Percentiles rank a stretch among this genome's conserved stretches.
phyloP scores from a whole-genome alignment of 2,888 invertebrate species.

The Phasia obesa region DNA sequence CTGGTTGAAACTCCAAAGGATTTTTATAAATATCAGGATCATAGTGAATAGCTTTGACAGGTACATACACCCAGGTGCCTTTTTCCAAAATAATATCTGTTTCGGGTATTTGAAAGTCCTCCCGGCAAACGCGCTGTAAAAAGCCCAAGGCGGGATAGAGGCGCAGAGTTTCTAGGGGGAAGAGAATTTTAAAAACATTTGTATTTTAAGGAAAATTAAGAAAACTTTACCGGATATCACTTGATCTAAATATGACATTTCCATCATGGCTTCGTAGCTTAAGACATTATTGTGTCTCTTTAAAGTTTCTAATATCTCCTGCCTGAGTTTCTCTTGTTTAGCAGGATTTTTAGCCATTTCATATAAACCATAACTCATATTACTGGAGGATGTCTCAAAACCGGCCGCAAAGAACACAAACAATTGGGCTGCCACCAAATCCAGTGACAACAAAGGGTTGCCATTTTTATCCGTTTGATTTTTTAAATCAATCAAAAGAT shows the following conservation, averaged over 20 bases:
- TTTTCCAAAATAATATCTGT: conserved; percentile 77
- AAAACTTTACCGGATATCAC: conserved; percentile 82
- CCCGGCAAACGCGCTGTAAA: conserved; percentile 78
- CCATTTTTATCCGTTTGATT: conserved; percentile 67
- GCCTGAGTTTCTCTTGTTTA: conserved; percentile 82
- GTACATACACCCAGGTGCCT: conserved; percentile 78
- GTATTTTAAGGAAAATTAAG: too few species aligned
- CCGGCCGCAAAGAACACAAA: conserved; percentile 84
- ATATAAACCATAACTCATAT: conserved; percentile 83
- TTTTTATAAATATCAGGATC: conserved; percentile 82
- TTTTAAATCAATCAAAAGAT: conserved; percentile 75
- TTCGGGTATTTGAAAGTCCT: conserved; percentile 78
- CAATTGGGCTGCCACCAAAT: conserved; percentile 84
- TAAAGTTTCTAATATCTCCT: conserved; percentile 81
- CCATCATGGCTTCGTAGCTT: conserved; percentile 82
- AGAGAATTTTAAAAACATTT: too few species aligned
- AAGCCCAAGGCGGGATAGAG: conserved; percentile 81
- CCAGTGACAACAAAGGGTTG: conserved; percentile 78
- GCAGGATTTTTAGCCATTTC: conserved; percentile 83
- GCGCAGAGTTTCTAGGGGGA: conserved; percentile 34
- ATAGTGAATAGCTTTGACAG: conserved; percentile 81
- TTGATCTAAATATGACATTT: conserved; percentile 83
- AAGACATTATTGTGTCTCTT: conserved; percentile 80
- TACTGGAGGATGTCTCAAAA: conserved; percentile 84
- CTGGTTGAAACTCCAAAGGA: conserved; percentile 82